These are phyloP conservation scores for Virgularia gustaviana DNA, from an alignment of 92 coral and sea anemone genomes.

Conservation along the genomic window DNA sequence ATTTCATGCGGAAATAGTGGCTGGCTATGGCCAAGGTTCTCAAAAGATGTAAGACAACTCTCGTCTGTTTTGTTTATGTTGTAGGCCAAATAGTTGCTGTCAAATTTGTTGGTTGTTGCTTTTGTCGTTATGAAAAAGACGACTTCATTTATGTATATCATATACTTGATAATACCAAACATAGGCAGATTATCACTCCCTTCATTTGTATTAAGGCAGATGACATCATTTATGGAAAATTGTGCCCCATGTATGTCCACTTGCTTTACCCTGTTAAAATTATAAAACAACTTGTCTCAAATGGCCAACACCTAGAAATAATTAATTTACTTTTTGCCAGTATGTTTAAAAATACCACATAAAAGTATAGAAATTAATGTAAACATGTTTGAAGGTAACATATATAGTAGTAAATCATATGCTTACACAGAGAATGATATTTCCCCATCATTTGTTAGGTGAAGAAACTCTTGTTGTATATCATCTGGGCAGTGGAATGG, in stretches of 20 bases:
- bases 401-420: too few relatives aligned
- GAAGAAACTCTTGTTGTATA: background rate
- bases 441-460: background rate
- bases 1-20: background rate
- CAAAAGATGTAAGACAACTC: background rate
- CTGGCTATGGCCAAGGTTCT: background rate
- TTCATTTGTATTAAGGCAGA: background rate
- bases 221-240: background rate
- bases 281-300: too few relatives aligned
- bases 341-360: too few relatives aligned
- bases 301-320: too few relatives aligned
- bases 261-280: background rate
- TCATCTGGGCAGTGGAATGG: background rate
- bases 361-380: too few relatives aligned
- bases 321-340: too few relatives aligned
- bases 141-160: background rate
- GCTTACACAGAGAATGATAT: background rate
- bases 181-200: background rate
- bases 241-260: background rate
- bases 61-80: background rate
- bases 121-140: background rate
- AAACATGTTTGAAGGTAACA: too few relatives aligned
- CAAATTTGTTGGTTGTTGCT: background rate
- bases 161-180: background rate
- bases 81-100: background rate